These are phyloP conservation scores for Nycticebus coucang DNA, from an alignment of 2,113 vertebrate genomes.

Conservation along the genomic window DNA sequence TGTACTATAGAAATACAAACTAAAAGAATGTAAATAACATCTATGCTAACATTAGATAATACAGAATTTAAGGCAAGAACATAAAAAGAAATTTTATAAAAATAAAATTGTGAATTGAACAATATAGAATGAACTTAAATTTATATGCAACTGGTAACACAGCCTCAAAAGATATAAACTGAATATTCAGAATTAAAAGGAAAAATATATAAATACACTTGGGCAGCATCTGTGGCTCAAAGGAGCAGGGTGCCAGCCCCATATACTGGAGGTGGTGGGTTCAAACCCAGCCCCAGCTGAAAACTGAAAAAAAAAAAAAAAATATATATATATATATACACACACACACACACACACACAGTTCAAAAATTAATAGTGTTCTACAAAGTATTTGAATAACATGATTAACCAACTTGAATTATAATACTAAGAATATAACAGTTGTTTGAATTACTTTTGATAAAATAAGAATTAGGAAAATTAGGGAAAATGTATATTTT, in stretches of 20 bases:
- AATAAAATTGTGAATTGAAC: background rate
- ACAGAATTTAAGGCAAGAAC: background rate
- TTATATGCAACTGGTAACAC: background rate
- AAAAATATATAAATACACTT: background rate
- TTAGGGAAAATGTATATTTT: background rate
- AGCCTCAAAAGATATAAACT: background rate
- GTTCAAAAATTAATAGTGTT: background rate
- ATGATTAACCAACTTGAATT: background rate
- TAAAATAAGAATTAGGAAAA: background rate
- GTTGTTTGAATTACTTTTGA: background rate
- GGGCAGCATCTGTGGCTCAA: too few relatives aligned
- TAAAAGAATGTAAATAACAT: background rate
- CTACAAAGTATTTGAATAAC: background rate
- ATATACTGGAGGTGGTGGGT: too few relatives aligned
- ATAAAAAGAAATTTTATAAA: background rate
- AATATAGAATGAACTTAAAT: background rate
- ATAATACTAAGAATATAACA: background rate
- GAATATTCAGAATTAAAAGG: background rate
- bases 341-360: background rate
- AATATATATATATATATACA: too few relatives aligned
- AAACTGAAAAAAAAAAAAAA: too few relatives aligned
- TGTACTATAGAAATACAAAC: background rate
- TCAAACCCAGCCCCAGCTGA: too few relatives aligned
- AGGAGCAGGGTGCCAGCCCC: too few relatives aligned
- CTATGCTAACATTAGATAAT: background rate